Percentiles rank a stretch among this genome's conserved stretches.
Conservation (phyloP, 2,797 vertebrate genomes). For the Gambelia wislizenii region DNA sequence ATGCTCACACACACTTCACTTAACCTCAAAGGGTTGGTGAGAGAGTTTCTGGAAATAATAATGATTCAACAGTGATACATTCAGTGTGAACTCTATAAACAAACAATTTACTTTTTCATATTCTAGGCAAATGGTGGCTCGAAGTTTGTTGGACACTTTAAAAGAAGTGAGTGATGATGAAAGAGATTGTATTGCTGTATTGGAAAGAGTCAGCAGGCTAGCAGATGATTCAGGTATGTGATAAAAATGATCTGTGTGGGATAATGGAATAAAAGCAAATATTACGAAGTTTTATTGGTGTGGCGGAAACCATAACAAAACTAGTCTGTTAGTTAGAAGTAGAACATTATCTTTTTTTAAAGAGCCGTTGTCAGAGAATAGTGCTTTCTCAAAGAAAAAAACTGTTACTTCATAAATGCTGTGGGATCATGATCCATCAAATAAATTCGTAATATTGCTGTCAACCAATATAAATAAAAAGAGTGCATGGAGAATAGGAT, state of each 20-base stretch:
- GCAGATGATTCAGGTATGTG: constrained; percentile 89
- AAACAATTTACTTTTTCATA: constrained; percentile 54
- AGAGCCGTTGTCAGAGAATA: background rate
- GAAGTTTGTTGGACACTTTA: constrained; percentile 91
- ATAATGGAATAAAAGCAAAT: constrained; percentile 22
- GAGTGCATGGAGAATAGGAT: background rate
- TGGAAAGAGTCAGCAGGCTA: constrained; percentile 89
- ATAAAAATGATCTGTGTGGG: constrained; percentile 33
- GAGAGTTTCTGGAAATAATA: background rate
- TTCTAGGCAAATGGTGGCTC: constrained; percentile 91
- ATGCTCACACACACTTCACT: background rate
- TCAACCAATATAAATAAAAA: background rate
- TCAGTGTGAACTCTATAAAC: background rate
- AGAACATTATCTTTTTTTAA: background rate
- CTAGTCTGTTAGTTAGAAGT: background rate
- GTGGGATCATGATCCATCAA: background rate
- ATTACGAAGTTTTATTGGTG: constrained; percentile 4
- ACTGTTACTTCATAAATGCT: background rate
- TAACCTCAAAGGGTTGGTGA: background rate
- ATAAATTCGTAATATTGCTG: background rate
- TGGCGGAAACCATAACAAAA: background rate
- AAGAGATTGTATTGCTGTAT: constrained; percentile 87
- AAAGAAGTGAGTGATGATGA: constrained; percentile 91
- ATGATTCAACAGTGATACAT: background rate
- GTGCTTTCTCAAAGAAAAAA: background rate